These are phyloP conservation scores for Acheta domesticus DNA, from an alignment of 2,888 invertebrate species.

Conservation along the genomic window DNA sequence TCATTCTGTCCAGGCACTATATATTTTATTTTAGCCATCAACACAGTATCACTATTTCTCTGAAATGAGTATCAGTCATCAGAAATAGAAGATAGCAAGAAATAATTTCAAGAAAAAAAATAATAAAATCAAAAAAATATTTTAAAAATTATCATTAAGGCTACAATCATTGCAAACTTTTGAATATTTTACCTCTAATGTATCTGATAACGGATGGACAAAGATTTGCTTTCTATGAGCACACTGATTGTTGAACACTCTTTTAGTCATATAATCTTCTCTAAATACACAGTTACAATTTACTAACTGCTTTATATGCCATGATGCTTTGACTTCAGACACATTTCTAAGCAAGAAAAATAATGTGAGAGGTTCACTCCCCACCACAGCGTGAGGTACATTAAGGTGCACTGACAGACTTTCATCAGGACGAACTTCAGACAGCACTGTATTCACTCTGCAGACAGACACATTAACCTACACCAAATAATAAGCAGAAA, in stretches of 20 bases:
- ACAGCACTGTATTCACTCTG: no score
- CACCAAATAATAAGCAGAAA: no score
- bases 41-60: neutral
- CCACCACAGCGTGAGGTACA: constrained; percentile 44
- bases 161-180: no score
- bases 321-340: constrained; percentile 40
- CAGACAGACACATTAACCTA: no score
- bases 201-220: constrained; percentile 42
- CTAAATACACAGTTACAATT: constrained; percentile 43
- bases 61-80: no score
- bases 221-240: constrained; percentile 44
- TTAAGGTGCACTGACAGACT: no score
- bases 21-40: neutral
- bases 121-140: no score
- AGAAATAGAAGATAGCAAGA: no score
- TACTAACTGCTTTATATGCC: constrained; percentile 45
- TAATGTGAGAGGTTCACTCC: constrained; percentile 41
- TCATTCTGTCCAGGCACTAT: neutral
- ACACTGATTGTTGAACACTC: constrained; percentile 44
- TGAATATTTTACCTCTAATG: constrained; percentile 41
- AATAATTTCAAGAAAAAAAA: no score
- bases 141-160: no score
- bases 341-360: constrained; percentile 44
- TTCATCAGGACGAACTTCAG: no score
- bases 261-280: constrained; percentile 41